Evolutionary conservation across 1,140 invertebrate genomes (phyloP).

Genomic region (Macrosteles quadrilineatus): DNA sequence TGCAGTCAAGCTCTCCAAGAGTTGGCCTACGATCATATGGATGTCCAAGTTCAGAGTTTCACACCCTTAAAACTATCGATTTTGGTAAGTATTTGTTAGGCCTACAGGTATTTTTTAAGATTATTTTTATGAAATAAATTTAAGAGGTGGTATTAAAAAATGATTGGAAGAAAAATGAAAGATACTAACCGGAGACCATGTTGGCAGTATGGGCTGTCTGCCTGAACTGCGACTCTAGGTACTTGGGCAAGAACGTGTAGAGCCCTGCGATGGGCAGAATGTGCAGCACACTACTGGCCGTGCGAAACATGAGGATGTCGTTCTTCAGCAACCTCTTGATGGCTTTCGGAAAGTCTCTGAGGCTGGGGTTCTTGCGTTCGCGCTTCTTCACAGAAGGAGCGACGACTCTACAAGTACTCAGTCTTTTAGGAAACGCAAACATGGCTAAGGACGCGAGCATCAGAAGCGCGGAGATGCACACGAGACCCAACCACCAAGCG

Average conservation of each 20-base stretch:
- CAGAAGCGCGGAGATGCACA: conserved; percentile 77
- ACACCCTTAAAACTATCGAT: too few species aligned
- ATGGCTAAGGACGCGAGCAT: conserved; percentile 79
- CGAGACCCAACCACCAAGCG: conserved; percentile 87
- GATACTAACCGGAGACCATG: conserved; percentile 82
- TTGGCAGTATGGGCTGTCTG: conserved; percentile 85
- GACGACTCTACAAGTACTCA: conserved; percentile 53
- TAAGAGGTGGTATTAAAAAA: too few species aligned
- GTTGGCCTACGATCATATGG: too few species aligned
- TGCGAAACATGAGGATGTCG: conserved; percentile 87
- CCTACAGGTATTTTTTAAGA: too few species aligned
- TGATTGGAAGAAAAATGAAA: too few species aligned
- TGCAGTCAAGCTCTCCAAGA: too few species aligned
- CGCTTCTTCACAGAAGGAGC: conserved; percentile 44
- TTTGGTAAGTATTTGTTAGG: too few species aligned
- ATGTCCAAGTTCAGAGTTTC: too few species aligned
- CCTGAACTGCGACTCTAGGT: conserved; percentile 88
- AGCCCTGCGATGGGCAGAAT: conserved; percentile 87
- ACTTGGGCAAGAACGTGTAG: conserved; percentile 93
- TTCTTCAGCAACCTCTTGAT: conserved; percentile 84
- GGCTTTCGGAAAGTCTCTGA: conserved; percentile 81
- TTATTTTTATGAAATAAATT: too few species aligned
- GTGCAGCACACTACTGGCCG: conserved; percentile 85
- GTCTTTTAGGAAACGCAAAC: conserved; percentile 81
- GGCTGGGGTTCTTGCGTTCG: conserved; percentile 58